phyloP scores from a whole-genome alignment of 2,113 vertebrate genomes.

The Leptodactylus fuscus region DNA sequence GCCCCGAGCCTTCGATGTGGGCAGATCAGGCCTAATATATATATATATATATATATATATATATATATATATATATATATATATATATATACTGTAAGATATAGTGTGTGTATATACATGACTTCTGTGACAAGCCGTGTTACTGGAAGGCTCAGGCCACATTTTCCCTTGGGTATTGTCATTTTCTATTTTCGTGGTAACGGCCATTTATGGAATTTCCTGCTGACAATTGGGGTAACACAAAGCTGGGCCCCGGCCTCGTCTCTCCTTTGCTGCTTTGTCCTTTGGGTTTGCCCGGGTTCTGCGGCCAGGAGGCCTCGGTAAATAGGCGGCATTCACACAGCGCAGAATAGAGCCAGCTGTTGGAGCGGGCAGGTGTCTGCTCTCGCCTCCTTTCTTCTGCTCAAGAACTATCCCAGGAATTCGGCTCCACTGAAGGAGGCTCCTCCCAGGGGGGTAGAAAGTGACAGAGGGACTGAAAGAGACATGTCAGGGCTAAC shows the following conservation, averaged over 20 bases:
- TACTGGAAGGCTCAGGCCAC: background rate
- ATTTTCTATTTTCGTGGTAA: background rate
- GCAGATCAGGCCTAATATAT: too few species aligned
- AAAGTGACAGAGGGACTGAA: slow-evolving; percentile 53
- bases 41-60: too few species aligned
- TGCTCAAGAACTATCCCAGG: slow-evolving; percentile 47
- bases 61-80: too few species aligned
- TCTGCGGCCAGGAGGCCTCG: background rate
- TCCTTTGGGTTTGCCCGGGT: background rate
- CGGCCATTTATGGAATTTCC: background rate
- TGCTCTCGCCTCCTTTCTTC: slow-evolving; percentile 49
- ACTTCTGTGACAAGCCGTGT: too few species aligned
- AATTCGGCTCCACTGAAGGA: slow-evolving; percentile 43
- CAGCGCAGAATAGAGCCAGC: slow-evolving; percentile 41
- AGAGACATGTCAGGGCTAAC: slow-evolving; percentile 45
- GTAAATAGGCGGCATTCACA: slow-evolving; percentile 38
- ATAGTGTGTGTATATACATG: too few species aligned
- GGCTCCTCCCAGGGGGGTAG: slow-evolving; percentile 38
- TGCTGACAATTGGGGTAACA: background rate
- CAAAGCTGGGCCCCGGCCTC: background rate
- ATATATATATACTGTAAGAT: too few species aligned
- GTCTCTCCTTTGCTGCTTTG: slow-evolving; percentile 12
- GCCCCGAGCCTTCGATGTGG: too few species aligned
- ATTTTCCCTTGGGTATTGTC: background rate
- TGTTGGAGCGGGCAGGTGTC: slow-evolving; percentile 50